Conservation (phyloP, 2,797 vertebrate species). For the Sternarchorhynchus goeldii region DNA sequence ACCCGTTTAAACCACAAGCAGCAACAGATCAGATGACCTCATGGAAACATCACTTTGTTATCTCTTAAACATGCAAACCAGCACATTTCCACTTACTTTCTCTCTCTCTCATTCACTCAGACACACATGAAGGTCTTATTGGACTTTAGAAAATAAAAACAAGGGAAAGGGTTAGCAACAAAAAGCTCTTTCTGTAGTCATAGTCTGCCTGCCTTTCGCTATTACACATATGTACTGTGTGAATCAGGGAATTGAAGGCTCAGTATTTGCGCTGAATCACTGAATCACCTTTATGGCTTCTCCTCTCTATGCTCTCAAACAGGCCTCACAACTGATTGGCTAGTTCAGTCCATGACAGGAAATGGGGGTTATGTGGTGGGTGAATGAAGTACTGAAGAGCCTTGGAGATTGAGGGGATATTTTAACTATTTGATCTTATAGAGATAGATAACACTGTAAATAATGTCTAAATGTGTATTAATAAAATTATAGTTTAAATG, state of each 20-base stretch:
- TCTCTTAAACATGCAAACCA: slow-evolving; percentile 71
- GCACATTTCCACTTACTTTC: slow-evolving; percentile 67
- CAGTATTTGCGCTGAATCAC: slow-evolving; percentile 78
- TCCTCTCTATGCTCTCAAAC: slow-evolving; percentile 41
- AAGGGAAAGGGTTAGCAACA: slow-evolving; percentile 26
- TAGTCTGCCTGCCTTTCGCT: slow-evolving; percentile 15
- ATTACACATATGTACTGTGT: slow-evolving; percentile 55
- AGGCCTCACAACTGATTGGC: slow-evolving; percentile 78
- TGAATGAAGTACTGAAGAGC: slow-evolving; percentile 36
- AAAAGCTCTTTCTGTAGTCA: neutral
- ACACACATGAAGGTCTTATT: slow-evolving; percentile 31
- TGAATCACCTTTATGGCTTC: slow-evolving; percentile 64
- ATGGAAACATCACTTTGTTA: slow-evolving; percentile 75
- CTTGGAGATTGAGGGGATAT: too few relatives aligned
- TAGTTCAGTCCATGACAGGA: slow-evolving; percentile 76
- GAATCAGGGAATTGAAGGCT: slow-evolving; percentile 63
- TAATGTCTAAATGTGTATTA: too few relatives aligned
- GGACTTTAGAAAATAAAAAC: slow-evolving; percentile 33
- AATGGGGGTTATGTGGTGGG: slow-evolving; percentile 75
- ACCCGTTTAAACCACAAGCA: slow-evolving; percentile 66
- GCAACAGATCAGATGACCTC: slow-evolving; percentile 74
- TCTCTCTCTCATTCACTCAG: slow-evolving; percentile 11
- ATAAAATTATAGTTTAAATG: too few relatives aligned
- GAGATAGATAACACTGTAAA: too few relatives aligned
- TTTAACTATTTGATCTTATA: too few relatives aligned